These are phyloP conservation scores for Clarias batrachus DNA, from an alignment of 2,113 vertebrate species.

Conservation along the genomic window DNA sequence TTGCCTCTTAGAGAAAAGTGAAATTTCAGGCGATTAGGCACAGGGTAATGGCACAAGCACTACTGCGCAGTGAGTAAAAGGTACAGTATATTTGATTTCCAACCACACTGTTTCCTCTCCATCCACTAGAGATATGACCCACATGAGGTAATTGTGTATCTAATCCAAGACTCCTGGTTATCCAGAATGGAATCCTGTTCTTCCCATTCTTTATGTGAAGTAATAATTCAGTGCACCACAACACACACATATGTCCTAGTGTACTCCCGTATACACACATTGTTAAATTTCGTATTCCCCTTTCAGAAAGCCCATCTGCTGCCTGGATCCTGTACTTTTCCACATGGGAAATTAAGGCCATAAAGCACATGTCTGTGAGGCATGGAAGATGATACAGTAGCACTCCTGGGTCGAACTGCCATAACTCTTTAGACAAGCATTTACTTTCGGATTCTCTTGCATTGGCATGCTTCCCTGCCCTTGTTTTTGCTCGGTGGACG, in stretches of 20 bases:
- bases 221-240: constrained; percentile 36
- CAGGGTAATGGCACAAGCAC: background rate
- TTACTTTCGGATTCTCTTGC: constrained; percentile 47
- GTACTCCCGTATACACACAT: constrained; percentile 24
- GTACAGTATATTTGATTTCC: constrained; percentile 26
- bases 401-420: constrained; percentile 44
- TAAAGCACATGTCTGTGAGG: constrained; percentile 50
- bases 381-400: constrained; percentile 52
- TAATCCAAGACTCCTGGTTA: constrained; percentile 38
- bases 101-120: constrained; percentile 1
- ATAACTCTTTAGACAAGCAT: constrained; percentile 46
- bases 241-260: constrained; percentile 4
- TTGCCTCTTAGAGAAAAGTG: background rate
- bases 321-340: constrained; percentile 30
- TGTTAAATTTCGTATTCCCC: constrained; percentile 7
- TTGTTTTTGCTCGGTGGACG: constrained; percentile 32
- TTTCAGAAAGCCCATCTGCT: constrained; percentile 40
- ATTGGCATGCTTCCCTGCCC: constrained; percentile 23
- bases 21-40: background rate
- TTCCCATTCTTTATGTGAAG: constrained; percentile 36
- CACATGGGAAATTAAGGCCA: constrained; percentile 51
- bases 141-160: constrained; percentile 27
- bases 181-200: constrained; percentile 35
- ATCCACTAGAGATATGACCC: constrained; percentile 9
- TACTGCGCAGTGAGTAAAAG: background rate